Base-by-base conservation (phyloP, 2,113 vertebrate species). In the Hoplias malabaricus region DNA sequence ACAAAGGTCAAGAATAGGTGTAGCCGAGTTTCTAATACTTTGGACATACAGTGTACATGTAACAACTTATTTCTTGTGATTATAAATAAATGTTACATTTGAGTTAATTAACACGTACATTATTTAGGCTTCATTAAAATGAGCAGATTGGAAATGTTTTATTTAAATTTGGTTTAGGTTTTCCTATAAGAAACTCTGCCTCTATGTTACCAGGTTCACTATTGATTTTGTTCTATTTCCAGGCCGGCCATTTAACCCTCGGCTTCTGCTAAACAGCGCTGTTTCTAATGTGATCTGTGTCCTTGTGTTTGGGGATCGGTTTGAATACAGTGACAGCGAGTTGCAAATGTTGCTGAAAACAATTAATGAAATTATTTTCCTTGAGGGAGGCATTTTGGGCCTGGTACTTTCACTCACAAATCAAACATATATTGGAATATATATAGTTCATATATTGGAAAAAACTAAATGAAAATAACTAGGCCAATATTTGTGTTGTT, bases 271-370 rank as follows among this genome's bases (percentile, higher is more conserved):
- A 23, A 92, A 93, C 50, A 88, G 87, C 0, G 93, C 94, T 33
- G 93, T 96, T 77, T 91, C 92, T 0, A 94, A 94, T 66, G 87
- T 94, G 42, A 94, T 94, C 80, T 93, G 91, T 31, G 92, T 91
- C 6, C 78, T 94, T 80, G 91, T 90, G 79, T 94, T 94, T 84
- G 93, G 94, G 31, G 78, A 86, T 16, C 88, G 90, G 40, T 94
- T 93, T 1, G 91, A 93, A 10, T 93, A 94, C 78, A 81, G 88
- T 7, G 90, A 94, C 78, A 69, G 11, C 38, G n/a, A 62, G 33
- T 94, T 94, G 80, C 90, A 89, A 84, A 78, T 88, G 12, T 40
- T 94, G 50, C 85, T 94, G 80, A 88, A 81, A 53, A 75, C 84
- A 0, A 68, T 94, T 42, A 90, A 89, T 74, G 86, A 91, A 4